phyloP scores from a whole-genome alignment of 2,797 vertebrate species.

The Decapterus maruadsi region DNA sequence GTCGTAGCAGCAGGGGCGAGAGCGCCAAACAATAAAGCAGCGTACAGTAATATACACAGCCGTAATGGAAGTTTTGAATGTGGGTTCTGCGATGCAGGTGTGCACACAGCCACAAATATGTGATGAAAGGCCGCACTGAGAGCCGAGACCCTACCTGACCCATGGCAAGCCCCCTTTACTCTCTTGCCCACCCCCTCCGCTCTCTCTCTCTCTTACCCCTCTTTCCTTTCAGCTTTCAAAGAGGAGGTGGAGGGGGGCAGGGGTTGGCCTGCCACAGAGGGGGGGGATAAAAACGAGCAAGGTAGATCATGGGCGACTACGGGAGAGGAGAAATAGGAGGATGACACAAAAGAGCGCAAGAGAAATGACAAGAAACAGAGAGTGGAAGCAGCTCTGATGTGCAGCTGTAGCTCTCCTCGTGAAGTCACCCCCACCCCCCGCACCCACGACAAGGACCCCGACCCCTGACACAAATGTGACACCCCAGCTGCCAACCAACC shows the following conservation, averaged over 20 bases:
- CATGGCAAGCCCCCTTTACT: constrained; percentile 47
- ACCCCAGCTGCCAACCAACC: constrained; percentile 96
- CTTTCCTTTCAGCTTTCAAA: constrained; percentile 48
- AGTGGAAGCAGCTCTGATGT: constrained; percentile 88
- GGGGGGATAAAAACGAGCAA: constrained; percentile 36
- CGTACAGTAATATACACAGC: constrained; percentile 17
- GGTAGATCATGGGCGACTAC: constrained; percentile 11
- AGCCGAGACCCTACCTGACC: constrained; percentile 78
- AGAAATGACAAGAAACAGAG: constrained; percentile 78
- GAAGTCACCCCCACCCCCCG: constrained; percentile 24
- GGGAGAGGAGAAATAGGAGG: constrained; percentile 14
- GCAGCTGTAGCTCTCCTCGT: constrained; percentile 91
- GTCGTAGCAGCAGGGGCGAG: not conserved
- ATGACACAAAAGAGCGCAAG: constrained; percentile 26
- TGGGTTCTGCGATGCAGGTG: constrained; percentile 70
- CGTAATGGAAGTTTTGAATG: constrained; percentile 46
- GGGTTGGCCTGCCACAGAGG: constrained; percentile 42
- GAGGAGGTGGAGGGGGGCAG: constrained; percentile 3
- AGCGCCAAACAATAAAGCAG: constrained; percentile 2
- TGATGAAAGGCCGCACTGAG: constrained; percentile 79
- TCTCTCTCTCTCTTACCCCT: constrained; percentile 13
- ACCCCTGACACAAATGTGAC: constrained; percentile 98
- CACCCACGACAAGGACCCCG: constrained; percentile 64
- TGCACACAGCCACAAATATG: constrained; percentile 75
- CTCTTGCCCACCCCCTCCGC: constrained; percentile 9